Percentiles rank a stretch among this genome's conserved stretches.
These are phyloP conservation scores for Pipistrellus pipistrellus DNA, from an alignment of 2,797 vertebrate species.

Conservation along the genomic window DNA sequence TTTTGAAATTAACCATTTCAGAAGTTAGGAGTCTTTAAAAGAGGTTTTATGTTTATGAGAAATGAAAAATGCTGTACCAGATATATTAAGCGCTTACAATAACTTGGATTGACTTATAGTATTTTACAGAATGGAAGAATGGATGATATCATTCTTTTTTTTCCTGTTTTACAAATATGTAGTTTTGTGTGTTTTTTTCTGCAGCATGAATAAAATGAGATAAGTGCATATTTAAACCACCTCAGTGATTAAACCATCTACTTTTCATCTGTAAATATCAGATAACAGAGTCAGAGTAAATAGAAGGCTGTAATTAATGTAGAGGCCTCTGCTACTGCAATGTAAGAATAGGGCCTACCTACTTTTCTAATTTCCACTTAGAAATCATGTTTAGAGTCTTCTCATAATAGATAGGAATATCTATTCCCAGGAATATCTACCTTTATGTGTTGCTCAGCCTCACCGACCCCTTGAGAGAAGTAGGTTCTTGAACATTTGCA, in stretches of 20 bases:
- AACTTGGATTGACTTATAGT: neutral
- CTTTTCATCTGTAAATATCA: constrained; percentile 66
- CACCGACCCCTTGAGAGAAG: neutral
- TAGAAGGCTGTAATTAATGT: constrained; percentile 63
- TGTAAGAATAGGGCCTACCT: neutral
- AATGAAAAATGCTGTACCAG: neutral
- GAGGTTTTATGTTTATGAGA: neutral
- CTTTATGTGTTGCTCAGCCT: neutral
- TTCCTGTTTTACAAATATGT: neutral
- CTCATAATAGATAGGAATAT: neutral
- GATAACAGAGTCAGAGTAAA: constrained; percentile 48
- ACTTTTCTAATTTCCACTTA: constrained; percentile 17
- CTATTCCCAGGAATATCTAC: accelerated
- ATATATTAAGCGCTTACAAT: neutral
- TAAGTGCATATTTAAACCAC: constrained; percentile 14
- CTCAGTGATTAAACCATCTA: constrained; percentile 53
- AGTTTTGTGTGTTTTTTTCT: neutral
- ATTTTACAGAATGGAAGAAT: neutral
- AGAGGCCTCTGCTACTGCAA: neutral
- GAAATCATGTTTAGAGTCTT: neutral
- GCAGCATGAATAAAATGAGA: constrained; percentile 44
- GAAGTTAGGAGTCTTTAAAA: constrained; percentile 8
- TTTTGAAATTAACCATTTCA: constrained; percentile 78
- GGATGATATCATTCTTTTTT: neutral
- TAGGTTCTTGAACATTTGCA: neutral